Percentiles rank a stretch among this genome's conserved stretches.
Conservation (phyloP, 2,888 invertebrate genomes). For the Catocala sponsa region DNA sequence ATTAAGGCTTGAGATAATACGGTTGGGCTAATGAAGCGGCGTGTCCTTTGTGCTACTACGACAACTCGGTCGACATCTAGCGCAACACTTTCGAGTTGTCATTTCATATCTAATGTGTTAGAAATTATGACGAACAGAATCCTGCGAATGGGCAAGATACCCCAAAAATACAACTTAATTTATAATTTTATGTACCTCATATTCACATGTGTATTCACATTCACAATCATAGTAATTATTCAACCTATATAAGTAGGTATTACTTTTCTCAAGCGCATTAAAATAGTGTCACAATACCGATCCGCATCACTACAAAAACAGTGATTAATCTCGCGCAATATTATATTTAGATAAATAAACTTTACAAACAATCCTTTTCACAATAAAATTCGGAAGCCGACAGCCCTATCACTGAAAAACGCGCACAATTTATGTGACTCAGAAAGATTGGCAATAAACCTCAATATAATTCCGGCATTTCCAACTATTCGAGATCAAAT, state of each 20-base stretch:
- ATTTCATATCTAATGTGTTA: conserved; percentile 1
- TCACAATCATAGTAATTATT: too few relatives aligned
- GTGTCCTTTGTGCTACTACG: conserved; percentile 58
- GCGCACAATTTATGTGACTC: conserved; percentile 19
- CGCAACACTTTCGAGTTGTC: conserved; percentile 30
- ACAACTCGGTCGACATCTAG: conserved; percentile 49
- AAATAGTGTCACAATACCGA: too few relatives aligned
- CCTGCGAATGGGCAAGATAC: too few relatives aligned
- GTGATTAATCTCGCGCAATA: too few relatives aligned
- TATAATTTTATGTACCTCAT: too few relatives aligned
- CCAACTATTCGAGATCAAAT: conserved; percentile 68
- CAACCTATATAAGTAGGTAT: too few relatives aligned
- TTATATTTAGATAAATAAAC: not conserved
- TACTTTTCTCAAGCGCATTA: too few relatives aligned
- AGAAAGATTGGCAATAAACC: conserved; percentile 27
- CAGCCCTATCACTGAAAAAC: conserved; percentile 19
- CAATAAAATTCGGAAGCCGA: conserved; percentile 4
- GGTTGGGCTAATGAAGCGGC: conserved; percentile 75
- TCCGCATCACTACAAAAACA: too few relatives aligned
- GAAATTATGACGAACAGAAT: not conserved
- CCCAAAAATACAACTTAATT: too few relatives aligned
- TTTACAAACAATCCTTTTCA: conserved; percentile 1
- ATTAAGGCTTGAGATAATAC: conserved; percentile 78
- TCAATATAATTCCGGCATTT: conserved; percentile 31
- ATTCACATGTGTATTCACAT: too few relatives aligned